A percentile compares a stretch with the other conserved stretches of the same genome.
phyloP scores from a whole-genome alignment of 2,888 invertebrate genomes.

The Nomada hirtipes region DNA sequence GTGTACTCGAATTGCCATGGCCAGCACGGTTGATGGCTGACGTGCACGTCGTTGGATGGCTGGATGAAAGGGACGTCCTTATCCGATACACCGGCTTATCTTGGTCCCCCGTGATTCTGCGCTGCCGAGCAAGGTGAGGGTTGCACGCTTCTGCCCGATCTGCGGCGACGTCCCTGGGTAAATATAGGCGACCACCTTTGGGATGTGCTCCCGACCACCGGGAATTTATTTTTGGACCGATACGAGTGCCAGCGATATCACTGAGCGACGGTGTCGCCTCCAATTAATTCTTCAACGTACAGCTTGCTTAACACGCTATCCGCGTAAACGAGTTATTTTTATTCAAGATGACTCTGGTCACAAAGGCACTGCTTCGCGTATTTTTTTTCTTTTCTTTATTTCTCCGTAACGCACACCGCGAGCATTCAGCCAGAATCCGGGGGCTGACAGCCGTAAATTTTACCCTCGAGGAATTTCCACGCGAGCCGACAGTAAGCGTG shows the following conservation, averaged over 20 bases:
- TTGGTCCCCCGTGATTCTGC: conserved; percentile 46
- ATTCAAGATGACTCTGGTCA: not conserved
- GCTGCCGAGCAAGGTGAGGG: conserved; percentile 56
- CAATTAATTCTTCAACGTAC: too few species aligned
- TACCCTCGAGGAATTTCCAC: conserved; percentile 25
- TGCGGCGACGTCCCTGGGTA: conserved; percentile 31
- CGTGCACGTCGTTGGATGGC: not conserved
- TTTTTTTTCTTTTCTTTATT: not conserved
- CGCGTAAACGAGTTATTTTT: not conserved
- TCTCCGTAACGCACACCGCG: not conserved
- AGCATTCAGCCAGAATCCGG: not conserved
- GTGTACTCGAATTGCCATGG: not conserved
- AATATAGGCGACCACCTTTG: conserved; percentile 25
- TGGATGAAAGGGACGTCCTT: conserved; percentile 54
- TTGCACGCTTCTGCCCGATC: conserved; percentile 24
- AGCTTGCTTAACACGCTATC: too few species aligned
- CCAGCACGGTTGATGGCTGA: not conserved
- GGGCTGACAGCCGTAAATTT: conserved; percentile 22
- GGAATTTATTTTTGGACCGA: conserved; percentile 6
- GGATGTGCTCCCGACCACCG: not conserved
- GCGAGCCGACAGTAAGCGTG: conserved; percentile 2
- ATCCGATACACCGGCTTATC: conserved; percentile 57
- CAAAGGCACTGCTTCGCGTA: too few species aligned
- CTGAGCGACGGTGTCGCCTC: not conserved
- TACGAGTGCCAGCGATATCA: not conserved